Conservation (phyloP, 2,113 vertebrate species). For the Syrmaticus mikado region DNA sequence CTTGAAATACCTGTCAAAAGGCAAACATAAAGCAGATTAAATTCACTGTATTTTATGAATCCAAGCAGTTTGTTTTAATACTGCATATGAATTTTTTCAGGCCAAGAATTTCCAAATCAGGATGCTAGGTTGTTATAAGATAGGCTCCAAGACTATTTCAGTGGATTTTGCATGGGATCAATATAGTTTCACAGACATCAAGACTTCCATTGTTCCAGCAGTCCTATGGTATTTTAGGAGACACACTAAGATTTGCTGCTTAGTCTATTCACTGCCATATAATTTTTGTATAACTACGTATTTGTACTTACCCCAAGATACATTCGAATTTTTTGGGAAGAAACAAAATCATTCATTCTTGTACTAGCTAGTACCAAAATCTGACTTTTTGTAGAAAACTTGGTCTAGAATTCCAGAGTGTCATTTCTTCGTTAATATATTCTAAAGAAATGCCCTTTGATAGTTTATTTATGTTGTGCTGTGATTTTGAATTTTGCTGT, state of each 20-base stretch:
- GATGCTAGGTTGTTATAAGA: not conserved
- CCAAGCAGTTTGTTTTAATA: not conserved
- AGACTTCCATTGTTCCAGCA: not conserved
- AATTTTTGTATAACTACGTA: rapidly evolving
- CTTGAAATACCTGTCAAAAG: not conserved
- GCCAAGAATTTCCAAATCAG: not conserved
- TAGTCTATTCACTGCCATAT: not conserved
- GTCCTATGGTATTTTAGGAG: not conserved
- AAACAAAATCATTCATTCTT: not conserved
- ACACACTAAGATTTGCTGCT: not conserved
- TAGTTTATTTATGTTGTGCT: not conserved
- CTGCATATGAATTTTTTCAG: not conserved
- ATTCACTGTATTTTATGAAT: not conserved
- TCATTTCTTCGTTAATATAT: not conserved
- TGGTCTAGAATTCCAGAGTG: not conserved
- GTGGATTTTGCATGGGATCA: not conserved
- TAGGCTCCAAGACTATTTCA: not conserved
- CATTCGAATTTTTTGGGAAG: not conserved
- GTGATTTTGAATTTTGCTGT: not conserved
- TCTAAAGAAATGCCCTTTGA: not conserved
- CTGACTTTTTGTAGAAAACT: not conserved
- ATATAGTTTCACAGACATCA: not conserved
- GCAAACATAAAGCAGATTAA: not conserved
- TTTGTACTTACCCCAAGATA: not conserved
- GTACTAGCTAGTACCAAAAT: not conserved